A percentile compares a stretch with the other conserved stretches of the same genome.
phyloP scores from a whole-genome alignment of 2,797 vertebrate genomes.

The Tenualosa ilisha region DNA sequence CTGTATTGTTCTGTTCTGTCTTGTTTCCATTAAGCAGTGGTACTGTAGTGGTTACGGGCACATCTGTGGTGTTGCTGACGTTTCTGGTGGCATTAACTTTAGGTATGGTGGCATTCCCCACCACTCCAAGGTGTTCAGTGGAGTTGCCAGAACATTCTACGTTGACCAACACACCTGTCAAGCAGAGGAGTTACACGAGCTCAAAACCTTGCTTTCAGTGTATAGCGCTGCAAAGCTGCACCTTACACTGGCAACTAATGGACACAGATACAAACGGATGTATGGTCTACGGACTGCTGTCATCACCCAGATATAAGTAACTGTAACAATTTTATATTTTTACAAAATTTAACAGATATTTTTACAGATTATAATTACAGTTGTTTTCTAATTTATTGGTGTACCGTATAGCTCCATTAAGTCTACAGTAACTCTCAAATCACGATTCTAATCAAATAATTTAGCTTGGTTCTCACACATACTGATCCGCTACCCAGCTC shows the following conservation, averaged over 20 bases:
- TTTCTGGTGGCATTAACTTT: background rate
- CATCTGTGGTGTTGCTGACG: background rate
- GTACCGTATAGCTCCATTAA: too few species aligned
- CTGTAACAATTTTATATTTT: too few species aligned
- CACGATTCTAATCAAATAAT: too few species aligned
- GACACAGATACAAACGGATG: background rate
- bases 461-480: too few species aligned
- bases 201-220: background rate
- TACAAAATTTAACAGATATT: too few species aligned
- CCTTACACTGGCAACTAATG: background rate
- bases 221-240: background rate
- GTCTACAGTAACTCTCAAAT: too few species aligned
- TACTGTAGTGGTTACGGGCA: background rate
- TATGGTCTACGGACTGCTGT: too few species aligned
- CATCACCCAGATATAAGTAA: too few species aligned
- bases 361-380: too few species aligned
- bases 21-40: background rate
- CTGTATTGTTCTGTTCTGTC: background rate
- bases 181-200: background rate
- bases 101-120: background rate
- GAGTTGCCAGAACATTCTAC: background rate
- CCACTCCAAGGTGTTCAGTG: too few species aligned
- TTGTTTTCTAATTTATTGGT: too few species aligned
- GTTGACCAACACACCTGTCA: constrained; percentile 1
- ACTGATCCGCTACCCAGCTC: too few species aligned